These are phyloP conservation scores for Macrobrachium rosenbergii DNA, from an alignment of 1,140 invertebrate species.

Conservation along the genomic window DNA sequence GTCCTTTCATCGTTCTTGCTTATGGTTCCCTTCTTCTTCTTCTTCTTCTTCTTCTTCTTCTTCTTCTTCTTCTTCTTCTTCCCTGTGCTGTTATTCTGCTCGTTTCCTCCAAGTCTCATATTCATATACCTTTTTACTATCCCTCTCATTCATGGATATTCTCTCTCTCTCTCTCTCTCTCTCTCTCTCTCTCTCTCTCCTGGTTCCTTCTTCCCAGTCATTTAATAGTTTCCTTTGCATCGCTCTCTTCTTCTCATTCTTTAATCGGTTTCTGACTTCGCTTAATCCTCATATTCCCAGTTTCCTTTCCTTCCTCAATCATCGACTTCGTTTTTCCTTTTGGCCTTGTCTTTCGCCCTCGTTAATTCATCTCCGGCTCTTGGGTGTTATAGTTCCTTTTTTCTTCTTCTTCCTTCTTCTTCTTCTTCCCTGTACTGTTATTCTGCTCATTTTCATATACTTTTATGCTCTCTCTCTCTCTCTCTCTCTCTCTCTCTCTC, in stretches of 20 bases:
- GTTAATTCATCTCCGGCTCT: too few species aligned
- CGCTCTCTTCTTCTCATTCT: neutral
- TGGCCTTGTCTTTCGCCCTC: too few species aligned
- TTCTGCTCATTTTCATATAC: neutral
- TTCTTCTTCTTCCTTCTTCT: too few species aligned
- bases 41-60: too few species aligned
- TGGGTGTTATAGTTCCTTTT: too few species aligned
- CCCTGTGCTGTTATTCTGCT: neutral
- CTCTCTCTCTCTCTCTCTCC: neutral
- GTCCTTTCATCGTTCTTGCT: neutral
- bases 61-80: neutral
- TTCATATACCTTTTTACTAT: neutral
- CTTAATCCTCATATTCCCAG: neutral
- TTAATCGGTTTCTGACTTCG: neutral
- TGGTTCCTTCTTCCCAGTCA: neutral
- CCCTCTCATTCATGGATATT: neutral
- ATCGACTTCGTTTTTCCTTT: too few species aligned
- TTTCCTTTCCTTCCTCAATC: neutral
- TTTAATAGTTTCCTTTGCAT: too few species aligned
- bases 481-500: neutral
- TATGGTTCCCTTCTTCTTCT: neutral
- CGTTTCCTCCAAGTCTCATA: neutral
- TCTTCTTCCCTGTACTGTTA: neutral
- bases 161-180: slow-evolving; percentile 4
- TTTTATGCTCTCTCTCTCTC: neutral